Percentiles rank a stretch among this genome's conserved stretches.
Conservation (phyloP, 2,888 invertebrate species). For the Hydriomena furcata region DNA sequence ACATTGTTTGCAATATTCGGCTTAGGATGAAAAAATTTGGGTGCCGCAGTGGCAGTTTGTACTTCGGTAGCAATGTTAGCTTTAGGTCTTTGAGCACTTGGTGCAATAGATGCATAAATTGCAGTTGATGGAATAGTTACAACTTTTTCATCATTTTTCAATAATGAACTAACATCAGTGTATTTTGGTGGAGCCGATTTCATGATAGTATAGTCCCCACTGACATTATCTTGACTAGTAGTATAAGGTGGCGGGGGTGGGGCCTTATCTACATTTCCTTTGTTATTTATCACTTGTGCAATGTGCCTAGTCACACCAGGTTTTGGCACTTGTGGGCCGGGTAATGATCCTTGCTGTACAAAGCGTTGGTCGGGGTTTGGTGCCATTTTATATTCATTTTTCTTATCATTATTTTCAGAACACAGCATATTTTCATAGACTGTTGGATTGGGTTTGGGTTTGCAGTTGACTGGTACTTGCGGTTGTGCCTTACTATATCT, state of each 20-base stretch:
- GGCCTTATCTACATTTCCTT: slow-evolving; percentile 77
- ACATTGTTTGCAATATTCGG: slow-evolving; percentile 84
- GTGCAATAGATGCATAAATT: slow-evolving; percentile 80
- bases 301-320: slow-evolving; percentile 59
- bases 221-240: slow-evolving; percentile 58
- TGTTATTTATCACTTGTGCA: slow-evolving; percentile 64
- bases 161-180: slow-evolving; percentile 70
- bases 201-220: slow-evolving; percentile 77
- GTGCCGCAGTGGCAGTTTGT: slow-evolving; percentile 76
- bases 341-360: slow-evolving; percentile 70
- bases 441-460: slow-evolving; percentile 65
- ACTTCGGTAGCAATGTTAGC: slow-evolving; percentile 82
- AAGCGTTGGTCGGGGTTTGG: slow-evolving; percentile 65
- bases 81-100: slow-evolving; percentile 80
- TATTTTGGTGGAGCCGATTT: slow-evolving; percentile 79
- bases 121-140: slow-evolving; percentile 76
- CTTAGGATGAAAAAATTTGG: slow-evolving; percentile 83
- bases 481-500: slow-evolving; percentile 90
- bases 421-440: slow-evolving; percentile 80
- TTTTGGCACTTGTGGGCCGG: slow-evolving; percentile 74
- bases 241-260: slow-evolving; percentile 78
- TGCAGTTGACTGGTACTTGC: slow-evolving; percentile 87
- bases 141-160: slow-evolving; percentile 74
- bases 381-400: slow-evolving; percentile 64
- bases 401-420: slow-evolving; percentile 67